These are phyloP conservation scores for Campylomormyrus numenius DNA, from an alignment of 2,113 vertebrate genomes.

Conservation along the genomic window DNA sequence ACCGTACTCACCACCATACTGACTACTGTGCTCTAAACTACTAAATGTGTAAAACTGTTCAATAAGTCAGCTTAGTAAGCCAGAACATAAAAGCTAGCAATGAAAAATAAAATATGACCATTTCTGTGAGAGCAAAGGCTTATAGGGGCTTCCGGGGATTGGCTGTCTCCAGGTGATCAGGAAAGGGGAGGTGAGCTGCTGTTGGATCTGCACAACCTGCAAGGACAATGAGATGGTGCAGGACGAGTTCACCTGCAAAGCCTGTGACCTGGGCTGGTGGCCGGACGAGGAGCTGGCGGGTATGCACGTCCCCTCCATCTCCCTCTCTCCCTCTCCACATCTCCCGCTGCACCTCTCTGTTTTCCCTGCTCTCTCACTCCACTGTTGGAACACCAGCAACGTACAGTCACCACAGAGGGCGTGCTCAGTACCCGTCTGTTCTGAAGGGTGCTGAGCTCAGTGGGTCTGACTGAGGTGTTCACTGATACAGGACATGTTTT, in stretches of 20 bases:
- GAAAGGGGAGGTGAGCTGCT: constrained; percentile 98
- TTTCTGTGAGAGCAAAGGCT: not conserved
- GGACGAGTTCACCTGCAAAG: constrained; percentile 97
- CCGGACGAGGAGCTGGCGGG: constrained; percentile 80
- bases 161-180: constrained; percentile 77
- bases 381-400: not conserved
- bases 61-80: not conserved
- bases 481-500: not conserved
- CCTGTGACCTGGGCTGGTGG: constrained; percentile 96
- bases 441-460: not conserved
- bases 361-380: not conserved
- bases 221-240: constrained; percentile 94
- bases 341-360: not conserved
- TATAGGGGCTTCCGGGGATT: not conserved
- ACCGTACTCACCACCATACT: not conserved
- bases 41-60: not conserved
- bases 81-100: not conserved
- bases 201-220: constrained; percentile 97
- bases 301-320: constrained; percentile 41
- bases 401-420: not conserved
- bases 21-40: not conserved
- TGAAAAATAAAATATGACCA: not conserved
- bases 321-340: not conserved
- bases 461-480: not conserved
- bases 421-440: not conserved